Evolutionary conservation across 2,113 vertebrate species (phyloP), one percentile per base, ranked within the genome.

Genomic region (Bombycilla garrulus): DNA sequence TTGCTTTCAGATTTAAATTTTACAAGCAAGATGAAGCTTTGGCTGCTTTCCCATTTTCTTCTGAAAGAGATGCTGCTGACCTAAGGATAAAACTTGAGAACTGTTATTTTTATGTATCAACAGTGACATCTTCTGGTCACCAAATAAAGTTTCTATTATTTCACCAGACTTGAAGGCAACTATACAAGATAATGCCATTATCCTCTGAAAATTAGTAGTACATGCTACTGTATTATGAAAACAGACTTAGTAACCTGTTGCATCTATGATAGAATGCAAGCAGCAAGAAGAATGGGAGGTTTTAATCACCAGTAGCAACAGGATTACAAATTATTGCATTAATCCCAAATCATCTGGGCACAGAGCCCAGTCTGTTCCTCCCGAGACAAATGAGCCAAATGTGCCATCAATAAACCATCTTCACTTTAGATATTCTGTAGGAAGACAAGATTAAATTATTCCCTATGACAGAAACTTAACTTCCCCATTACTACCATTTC

Each of bases 61-160:
- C 45, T 78, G 25, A 48, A 85, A 67, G 16, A 56, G 26, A 65
- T 9, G 14, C n/a, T 51, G 33, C 11, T 65, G 51, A 62, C 9
- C 6, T 21, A 53, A 19, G 23, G 33, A 79, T 6, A 69, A 71
- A 61, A 78, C 18, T 29, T 12, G 11, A 71, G 3, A 26, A 57
- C 26, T 25, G 2, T 51, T 26, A 58, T 54, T 64, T 74, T 44
- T 20, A 19, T 35, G 23, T 26, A 81, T 25, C 54, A 92, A 87
- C 22, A 85, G 77, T 22, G 89, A 92, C 96, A 96, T 48, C 93
- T 92, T 48, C 86, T 5, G 91, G 93, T 17, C 89, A 69, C 51
- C 35, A 53, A 69, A 14, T 6, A 47, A n/a, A 56, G 9, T 15
- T 67, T 64, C 47, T 35, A 13, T 6, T 35, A 54, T 28, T 61